These are phyloP conservation scores for Cryptotermes secundus DNA, from an alignment of 1,140 invertebrate species.

Conservation along the genomic window DNA sequence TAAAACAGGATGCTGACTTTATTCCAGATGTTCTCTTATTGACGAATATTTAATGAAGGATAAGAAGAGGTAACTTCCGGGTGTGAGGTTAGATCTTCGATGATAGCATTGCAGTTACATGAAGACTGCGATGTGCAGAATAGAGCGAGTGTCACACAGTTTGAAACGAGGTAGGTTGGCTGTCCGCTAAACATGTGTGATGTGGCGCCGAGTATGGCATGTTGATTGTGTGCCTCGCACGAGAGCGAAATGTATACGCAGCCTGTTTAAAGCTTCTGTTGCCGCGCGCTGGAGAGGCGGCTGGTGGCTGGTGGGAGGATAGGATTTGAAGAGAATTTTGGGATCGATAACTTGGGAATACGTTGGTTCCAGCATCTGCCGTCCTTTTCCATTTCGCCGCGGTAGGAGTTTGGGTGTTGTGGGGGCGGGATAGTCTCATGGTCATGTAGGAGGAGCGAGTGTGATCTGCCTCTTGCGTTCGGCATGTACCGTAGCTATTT, in stretches of 20 bases:
- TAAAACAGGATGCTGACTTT: no score
- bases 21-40: no score
- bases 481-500: neutral
- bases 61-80: no score
- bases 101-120: no score
- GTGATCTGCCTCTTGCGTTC: neutral
- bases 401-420: neutral
- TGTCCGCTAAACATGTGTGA: no score
- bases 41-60: no score
- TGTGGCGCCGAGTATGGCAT: neutral
- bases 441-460: neutral
- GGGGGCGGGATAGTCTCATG: no score
- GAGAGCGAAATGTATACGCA: neutral
- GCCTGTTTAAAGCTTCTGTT: neutral
- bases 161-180: no score
- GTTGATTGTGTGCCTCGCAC: neutral
- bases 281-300: neutral
- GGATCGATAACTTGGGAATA: conserved; percentile 24
- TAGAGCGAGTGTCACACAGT: no score
- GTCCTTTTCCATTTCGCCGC: neutral
- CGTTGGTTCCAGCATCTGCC: neutral
- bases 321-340: neutral
- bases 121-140: no score
- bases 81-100: no score
- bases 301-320: neutral